Evolutionary conservation across 2,888 invertebrate genomes (phyloP).

Genomic region (Dynastes hyllus): DNA sequence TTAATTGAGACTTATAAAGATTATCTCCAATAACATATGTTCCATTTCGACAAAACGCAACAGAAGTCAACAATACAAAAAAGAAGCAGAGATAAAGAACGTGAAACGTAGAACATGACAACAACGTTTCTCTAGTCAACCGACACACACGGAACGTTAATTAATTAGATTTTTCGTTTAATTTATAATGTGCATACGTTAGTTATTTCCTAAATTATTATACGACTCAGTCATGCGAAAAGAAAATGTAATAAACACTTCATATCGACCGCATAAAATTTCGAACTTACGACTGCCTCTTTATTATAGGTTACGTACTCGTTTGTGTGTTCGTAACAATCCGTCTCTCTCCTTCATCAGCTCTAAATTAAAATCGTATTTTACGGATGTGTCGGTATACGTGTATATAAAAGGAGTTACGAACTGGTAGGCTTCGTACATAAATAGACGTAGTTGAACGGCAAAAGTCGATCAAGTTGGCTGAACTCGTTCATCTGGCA

Average conservation of each 20-base stretch:
- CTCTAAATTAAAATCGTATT: constrained; percentile 60
- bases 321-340: not conserved
- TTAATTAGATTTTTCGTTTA: constrained; percentile 46
- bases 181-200: constrained; percentile 26
- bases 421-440: not conserved
- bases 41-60: not conserved
- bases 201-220: constrained; percentile 47
- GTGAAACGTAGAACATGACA: not conserved
- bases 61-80: not conserved
- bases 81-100: not conserved
- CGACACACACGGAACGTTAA: constrained; percentile 2
- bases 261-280: constrained; percentile 59
- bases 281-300: constrained; percentile 56
- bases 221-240: constrained; percentile 59
- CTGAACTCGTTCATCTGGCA: constrained; percentile 63
- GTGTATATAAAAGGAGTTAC: not conserved
- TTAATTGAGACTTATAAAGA: not conserved
- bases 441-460: constrained; percentile 50
- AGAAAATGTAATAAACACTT: constrained; percentile 62
- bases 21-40: not conserved
- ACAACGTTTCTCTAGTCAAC: not conserved
- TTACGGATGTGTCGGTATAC: constrained; percentile 47
- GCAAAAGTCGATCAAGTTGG: constrained; percentile 62
- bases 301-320: constrained; percentile 54
- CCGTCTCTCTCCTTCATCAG: not conserved